Conservation (phyloP, 1,140 invertebrate species). For the Camponotus floridanus region DNA sequence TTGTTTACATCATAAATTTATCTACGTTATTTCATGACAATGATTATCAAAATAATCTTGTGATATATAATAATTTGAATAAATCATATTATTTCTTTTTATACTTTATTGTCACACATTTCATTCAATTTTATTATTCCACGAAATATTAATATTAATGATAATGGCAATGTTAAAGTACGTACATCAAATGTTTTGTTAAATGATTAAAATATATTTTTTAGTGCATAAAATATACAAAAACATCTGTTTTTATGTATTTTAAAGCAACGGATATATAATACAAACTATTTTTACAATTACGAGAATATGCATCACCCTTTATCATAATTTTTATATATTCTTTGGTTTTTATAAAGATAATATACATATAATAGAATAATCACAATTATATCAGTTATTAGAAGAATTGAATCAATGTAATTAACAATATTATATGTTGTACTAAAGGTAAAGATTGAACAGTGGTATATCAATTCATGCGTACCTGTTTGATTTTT, state of each 20-base stretch:
- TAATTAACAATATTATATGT: not conserved
- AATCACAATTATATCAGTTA: not conserved
- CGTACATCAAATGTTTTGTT: not conserved
- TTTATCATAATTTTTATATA: not conserved
- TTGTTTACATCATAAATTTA: not conserved
- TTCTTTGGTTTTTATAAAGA: not conserved
- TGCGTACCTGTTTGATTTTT: conserved; percentile 87
- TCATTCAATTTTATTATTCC: not conserved
- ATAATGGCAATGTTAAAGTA: not conserved
- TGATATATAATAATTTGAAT: not conserved
- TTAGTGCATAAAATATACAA: not conserved
- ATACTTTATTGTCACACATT: not conserved
- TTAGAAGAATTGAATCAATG: not conserved
- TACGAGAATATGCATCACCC: not conserved
- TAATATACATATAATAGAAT: not conserved
- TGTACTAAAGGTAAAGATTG: not conserved
- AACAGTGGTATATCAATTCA: not conserved
- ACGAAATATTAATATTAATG: not conserved
- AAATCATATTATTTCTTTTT: not conserved
- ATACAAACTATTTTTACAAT: not conserved
- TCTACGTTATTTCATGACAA: not conserved
- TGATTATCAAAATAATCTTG: not conserved
- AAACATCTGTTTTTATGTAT: not conserved
- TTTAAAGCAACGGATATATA: not conserved
- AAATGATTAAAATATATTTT: not conserved